These are phyloP conservation scores for Laterallus jamaicensis DNA, from an alignment of 2,113 vertebrate species.

Conservation along the genomic window DNA sequence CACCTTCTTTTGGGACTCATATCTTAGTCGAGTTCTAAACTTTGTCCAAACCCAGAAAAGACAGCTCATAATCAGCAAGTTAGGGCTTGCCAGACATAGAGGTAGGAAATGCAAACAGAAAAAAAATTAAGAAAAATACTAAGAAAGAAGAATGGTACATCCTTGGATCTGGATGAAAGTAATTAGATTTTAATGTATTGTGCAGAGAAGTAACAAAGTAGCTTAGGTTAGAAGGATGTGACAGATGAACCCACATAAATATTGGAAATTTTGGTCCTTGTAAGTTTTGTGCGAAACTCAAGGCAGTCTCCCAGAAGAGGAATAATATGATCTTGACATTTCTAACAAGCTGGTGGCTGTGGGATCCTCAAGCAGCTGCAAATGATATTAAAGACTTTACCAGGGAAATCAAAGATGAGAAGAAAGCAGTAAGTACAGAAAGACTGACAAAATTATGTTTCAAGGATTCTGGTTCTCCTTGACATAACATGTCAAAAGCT, in stretches of 20 bases:
- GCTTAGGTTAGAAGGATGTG: neutral
- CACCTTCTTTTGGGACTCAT: neutral
- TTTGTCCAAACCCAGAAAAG: neutral
- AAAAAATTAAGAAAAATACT: neutral
- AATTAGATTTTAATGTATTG: neutral
- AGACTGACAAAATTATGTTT: neutral
- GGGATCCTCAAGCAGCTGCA: neutral
- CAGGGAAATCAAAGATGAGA: neutral
- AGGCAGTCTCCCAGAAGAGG: neutral
- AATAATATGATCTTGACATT: neutral
- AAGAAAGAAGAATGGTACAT: neutral
- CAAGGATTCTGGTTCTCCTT: conserved; percentile 22
- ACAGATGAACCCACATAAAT: neutral
- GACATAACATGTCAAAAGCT: conserved; percentile 17
- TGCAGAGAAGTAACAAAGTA: neutral
- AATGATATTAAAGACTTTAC: neutral
- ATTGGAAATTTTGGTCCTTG: neutral
- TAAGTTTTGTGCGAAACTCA: neutral
- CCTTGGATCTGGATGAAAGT: neutral
- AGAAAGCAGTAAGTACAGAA: neutral
- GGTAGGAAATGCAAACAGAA: neutral
- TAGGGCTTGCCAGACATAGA: neutral
- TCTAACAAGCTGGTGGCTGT: neutral
- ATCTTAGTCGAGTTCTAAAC: neutral
- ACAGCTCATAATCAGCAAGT: neutral